These are phyloP conservation scores for Tetragonula clypearis DNA, from an alignment of 1,140 invertebrate species.

Conservation along the genomic window DNA sequence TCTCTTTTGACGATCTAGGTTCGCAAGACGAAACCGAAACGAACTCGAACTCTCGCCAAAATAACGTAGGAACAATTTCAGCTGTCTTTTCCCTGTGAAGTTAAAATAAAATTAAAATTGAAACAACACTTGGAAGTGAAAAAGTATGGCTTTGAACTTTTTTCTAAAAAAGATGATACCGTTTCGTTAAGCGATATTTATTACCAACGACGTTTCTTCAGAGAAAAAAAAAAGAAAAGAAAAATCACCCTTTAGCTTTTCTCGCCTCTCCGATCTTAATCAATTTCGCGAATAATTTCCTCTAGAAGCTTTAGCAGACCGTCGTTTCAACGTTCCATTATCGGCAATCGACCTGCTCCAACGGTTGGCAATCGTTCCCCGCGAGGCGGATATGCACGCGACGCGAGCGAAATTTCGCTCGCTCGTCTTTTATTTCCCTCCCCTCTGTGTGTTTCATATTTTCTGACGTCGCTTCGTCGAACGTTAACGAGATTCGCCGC, in stretches of 20 bases:
- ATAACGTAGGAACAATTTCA: too few relatives aligned
- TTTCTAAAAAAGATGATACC: too few relatives aligned
- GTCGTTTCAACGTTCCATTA: neutral
- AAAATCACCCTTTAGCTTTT: neutral
- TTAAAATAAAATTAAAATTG: too few relatives aligned
- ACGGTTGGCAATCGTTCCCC: neutral
- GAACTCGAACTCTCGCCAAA: too few relatives aligned
- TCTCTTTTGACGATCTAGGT: neutral
- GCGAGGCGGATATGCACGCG: neutral
- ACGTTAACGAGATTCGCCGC: conserved; percentile 32
- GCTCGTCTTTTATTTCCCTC: neutral
- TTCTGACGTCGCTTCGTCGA: conserved; percentile 2
- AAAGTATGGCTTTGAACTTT: too few relatives aligned
- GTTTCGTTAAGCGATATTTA: neutral
- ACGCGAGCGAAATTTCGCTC: neutral
- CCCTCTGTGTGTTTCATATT: neutral
- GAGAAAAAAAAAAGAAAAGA: too few relatives aligned
- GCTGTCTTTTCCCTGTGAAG: too few relatives aligned
- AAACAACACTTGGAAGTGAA: too few relatives aligned
- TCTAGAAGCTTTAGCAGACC: too few relatives aligned
- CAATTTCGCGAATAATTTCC: neutral
- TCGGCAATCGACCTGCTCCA: neutral
- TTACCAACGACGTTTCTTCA: neutral
- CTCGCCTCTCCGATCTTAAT: too few relatives aligned
- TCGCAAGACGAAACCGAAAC: too few relatives aligned